phyloP scores from a whole-genome alignment of 2,888 invertebrate species.

The Clostera curtula region DNA sequence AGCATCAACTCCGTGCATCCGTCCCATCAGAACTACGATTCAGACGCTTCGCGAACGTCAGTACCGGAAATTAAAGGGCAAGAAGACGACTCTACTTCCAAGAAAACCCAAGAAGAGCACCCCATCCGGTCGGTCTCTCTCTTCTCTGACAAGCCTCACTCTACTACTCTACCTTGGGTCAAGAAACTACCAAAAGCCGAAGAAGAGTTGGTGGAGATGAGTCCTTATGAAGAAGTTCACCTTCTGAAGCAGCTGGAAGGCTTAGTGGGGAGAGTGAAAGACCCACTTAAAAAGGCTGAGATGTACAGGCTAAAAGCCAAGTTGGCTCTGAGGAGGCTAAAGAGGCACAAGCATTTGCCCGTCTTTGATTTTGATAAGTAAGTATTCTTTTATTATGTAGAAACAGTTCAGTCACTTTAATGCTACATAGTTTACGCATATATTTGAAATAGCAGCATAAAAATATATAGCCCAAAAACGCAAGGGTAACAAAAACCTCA shows the following conservation, averaged over 20 bases:
- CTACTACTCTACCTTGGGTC: slow-evolving; percentile 51
- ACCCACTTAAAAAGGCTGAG: slow-evolving; percentile 37
- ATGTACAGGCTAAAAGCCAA: slow-evolving; percentile 48
- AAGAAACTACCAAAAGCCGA: slow-evolving; percentile 23
- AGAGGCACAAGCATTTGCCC: slow-evolving; percentile 58
- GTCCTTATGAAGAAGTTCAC: slow-evolving; percentile 62
- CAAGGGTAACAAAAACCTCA: no score
- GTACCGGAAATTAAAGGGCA: slow-evolving; percentile 23
- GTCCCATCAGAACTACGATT: slow-evolving; percentile 40
- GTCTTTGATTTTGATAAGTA: slow-evolving; percentile 64
- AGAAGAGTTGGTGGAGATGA: slow-evolving; percentile 40
- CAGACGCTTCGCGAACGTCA: slow-evolving; percentile 48
- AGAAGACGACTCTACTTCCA: slow-evolving; percentile 23
- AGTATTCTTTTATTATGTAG: slow-evolving; percentile 17
- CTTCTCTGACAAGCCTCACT: slow-evolving; percentile 49
- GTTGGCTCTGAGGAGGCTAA: slow-evolving; percentile 49
- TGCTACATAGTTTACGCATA: no score
- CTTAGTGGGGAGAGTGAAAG: slow-evolving; percentile 44
- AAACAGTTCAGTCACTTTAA: no score
- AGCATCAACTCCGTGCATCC: slow-evolving; percentile 48
- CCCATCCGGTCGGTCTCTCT: slow-evolving; percentile 36
- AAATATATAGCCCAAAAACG: no score
- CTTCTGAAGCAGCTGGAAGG: slow-evolving; percentile 55
- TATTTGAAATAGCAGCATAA: no score
- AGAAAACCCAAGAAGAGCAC: slow-evolving; percentile 31